phyloP scores from a whole-genome alignment of 2,797 vertebrate genomes.

The Alcedo quadribrachys region DNA sequence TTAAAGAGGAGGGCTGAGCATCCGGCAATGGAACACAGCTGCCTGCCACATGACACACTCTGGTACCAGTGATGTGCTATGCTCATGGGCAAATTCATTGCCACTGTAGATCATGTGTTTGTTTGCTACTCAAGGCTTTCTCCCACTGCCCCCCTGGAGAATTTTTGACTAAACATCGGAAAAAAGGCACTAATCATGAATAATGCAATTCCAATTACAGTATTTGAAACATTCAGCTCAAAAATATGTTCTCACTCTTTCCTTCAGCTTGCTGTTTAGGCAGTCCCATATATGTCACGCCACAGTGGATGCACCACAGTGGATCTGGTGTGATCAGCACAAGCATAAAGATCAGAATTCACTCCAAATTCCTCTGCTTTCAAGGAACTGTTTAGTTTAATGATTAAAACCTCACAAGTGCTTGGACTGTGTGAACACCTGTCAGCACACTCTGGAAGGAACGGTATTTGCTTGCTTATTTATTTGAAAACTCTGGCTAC shows the following conservation, averaged over 20 bases:
- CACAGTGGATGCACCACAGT: neutral
- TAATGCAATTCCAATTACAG: neutral
- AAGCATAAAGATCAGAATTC: neutral
- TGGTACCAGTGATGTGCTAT: neutral
- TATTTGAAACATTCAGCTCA: neutral
- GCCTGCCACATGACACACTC: neutral
- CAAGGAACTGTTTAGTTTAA: constrained; percentile 59
- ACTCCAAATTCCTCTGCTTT: constrained; percentile 48
- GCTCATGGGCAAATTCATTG: neutral
- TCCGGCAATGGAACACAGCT: neutral
- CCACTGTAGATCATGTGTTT: neutral
- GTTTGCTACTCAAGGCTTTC: neutral
- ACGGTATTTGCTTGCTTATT: constrained; percentile 27
- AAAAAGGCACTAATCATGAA: neutral
- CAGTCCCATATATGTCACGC: neutral
- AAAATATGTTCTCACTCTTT: neutral
- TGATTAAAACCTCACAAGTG: constrained; percentile 45
- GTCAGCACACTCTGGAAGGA: neutral
- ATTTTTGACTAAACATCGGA: neutral
- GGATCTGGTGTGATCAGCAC: neutral
- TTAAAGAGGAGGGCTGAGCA: neutral
- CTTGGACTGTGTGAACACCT: constrained; percentile 46
- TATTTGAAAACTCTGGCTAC: constrained; percentile 18
- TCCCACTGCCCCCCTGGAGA: neutral
- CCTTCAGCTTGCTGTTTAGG: neutral